These are phyloP conservation scores for Rhingia campestris DNA, from an alignment of 2,888 invertebrate species.

Conservation along the genomic window DNA sequence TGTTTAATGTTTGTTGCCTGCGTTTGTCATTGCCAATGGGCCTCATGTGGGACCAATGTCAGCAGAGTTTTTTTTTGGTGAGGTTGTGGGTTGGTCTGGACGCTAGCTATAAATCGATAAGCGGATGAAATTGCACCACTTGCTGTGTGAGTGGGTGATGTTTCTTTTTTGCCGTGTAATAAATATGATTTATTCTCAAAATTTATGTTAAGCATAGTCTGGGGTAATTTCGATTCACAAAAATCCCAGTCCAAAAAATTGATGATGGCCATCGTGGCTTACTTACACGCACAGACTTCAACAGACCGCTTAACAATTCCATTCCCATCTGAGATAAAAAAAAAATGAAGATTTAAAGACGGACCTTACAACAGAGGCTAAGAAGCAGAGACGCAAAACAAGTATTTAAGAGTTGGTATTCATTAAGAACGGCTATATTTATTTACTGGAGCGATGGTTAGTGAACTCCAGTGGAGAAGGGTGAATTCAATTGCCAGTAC, in stretches of 20 bases:
- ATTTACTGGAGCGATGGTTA: too few species aligned
- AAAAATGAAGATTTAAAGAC: too few species aligned
- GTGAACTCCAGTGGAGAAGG: too few species aligned
- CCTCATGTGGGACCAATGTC: slow-evolving; percentile 57
- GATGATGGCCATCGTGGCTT: background rate
- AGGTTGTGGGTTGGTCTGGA: background rate
- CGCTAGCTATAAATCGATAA: slow-evolving; percentile 28
- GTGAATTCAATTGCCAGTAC: too few species aligned
- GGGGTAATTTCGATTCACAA: background rate
- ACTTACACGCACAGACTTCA: too few species aligned
- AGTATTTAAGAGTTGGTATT: too few species aligned
- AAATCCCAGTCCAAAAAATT: background rate
- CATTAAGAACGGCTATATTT: too few species aligned
- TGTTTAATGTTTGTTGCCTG: slow-evolving; percentile 56
- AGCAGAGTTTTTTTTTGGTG: slow-evolving; percentile 25
- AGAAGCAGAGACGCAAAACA: too few species aligned
- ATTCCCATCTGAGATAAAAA: too few species aligned
- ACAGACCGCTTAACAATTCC: too few species aligned
- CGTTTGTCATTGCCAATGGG: slow-evolving; percentile 37
- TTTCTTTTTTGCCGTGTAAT: slow-evolving; percentile 31
- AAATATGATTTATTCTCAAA: slow-evolving; percentile 44
- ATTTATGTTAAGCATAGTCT: slow-evolving; percentile 10
- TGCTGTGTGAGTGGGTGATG: background rate
- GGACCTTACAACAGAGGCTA: too few species aligned
- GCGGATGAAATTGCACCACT: slow-evolving; percentile 6